Evolutionary conservation across 2,888 invertebrate species (phyloP), one percentile per base, ranked within the genome.

Genomic region (Spodoptera picta): DNA sequence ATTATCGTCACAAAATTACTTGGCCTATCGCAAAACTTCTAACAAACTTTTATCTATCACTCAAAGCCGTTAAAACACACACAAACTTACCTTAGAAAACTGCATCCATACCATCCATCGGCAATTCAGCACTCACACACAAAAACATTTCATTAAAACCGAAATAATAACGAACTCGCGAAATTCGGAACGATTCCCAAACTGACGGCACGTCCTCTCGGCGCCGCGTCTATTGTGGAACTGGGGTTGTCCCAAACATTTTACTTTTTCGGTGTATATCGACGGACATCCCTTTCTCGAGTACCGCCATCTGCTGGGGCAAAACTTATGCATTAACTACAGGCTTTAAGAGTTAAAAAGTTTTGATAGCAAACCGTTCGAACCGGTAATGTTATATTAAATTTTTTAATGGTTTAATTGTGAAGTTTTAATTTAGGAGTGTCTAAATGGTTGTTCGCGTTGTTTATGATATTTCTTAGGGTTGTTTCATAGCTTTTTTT

Each of bases 301-400:
- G 80, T 73, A 73, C 68, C 77, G 86, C 86, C 88, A 86, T 87
- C 89, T 89, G 86, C 79, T 58, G 77, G 52, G 7, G 48, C 60
- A 58, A 83, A 88, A 87, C 87, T 87, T 86, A 68, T 83, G 76
- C 82, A 84, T 84, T 86, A 84, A 82, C 51, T 73, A 60, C 58
- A 71, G 55, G 63, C 55, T 72, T 76, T 73, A 79, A 77, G 64
- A 75, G 64, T 81, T 75, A 77, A 80, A 81, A 85, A 83, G 75
- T 81, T 80, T 75, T 69, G 73, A 76, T 80, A 80, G 75, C 71
- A 70, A 74, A 69, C 71, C 60, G 61, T 75, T 78, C 73, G 56
- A 73, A 59, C 64, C 52, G 56, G 65, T 77, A 65, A 77, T 55
- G 69, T 43, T 55, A n/a, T 57, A 69, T 70, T 56, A 74, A 69